Evolutionary conservation across 2,797 vertebrate species (phyloP).

Genomic region (Falco naumanni): DNA sequence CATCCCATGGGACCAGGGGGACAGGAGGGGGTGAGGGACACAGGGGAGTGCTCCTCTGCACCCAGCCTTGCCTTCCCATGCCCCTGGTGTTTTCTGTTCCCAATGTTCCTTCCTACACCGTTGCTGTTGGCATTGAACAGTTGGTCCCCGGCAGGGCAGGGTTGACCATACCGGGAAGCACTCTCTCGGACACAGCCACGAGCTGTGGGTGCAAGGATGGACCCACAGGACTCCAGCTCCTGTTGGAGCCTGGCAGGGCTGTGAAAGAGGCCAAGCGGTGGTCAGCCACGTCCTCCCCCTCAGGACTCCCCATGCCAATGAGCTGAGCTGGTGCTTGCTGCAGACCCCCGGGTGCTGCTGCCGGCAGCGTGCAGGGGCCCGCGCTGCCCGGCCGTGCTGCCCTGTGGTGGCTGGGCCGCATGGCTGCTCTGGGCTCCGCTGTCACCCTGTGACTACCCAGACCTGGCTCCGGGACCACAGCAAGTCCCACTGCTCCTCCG

Average conservation of each 20-base stretch:
- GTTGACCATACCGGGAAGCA: background rate
- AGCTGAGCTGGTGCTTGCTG: background rate
- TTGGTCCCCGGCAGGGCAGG: background rate
- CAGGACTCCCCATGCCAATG: too few species aligned
- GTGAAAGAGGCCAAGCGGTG: background rate
- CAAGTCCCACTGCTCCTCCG: background rate
- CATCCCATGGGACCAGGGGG: background rate
- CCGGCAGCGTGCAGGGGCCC: rapidly evolving
- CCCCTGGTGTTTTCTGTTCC: background rate
- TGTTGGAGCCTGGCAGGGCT: background rate
- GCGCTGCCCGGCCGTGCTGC: background rate
- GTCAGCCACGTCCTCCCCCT: background rate
- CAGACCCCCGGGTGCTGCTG: background rate
- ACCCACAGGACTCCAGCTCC: background rate
- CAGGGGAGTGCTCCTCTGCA: background rate
- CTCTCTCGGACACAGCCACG: background rate
- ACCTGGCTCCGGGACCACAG: background rate
- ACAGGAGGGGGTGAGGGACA: background rate
- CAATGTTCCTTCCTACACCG: background rate
- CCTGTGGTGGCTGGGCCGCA: too few species aligned
- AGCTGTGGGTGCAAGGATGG: background rate
- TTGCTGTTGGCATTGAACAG: rapidly evolving
- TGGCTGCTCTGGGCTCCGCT: rapidly evolving
- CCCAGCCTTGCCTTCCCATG: background rate
- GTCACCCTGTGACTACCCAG: background rate